Evolutionary conservation across 2,888 invertebrate species (phyloP).

Genomic region (Macroteleia sp.): DNA sequence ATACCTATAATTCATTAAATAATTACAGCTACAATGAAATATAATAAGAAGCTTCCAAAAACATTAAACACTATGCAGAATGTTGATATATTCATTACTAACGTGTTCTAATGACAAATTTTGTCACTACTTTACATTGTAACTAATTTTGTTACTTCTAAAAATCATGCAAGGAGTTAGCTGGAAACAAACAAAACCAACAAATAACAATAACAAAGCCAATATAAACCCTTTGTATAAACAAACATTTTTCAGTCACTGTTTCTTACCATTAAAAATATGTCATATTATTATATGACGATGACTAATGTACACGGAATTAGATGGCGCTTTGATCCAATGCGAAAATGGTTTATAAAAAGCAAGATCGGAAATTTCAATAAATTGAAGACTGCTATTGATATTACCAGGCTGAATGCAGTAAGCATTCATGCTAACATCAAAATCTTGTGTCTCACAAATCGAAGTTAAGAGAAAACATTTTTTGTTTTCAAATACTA

Average conservation of each 20-base stretch:
- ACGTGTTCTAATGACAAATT: too few relatives aligned
- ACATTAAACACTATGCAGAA: too few relatives aligned
- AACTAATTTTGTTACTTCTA: too few relatives aligned
- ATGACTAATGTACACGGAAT: constrained; percentile 54
- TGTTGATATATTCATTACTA: too few relatives aligned
- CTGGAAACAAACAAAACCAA: too few relatives aligned
- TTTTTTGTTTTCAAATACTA: constrained; percentile 24
- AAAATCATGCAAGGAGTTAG: too few relatives aligned
- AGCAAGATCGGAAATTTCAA: constrained; percentile 29
- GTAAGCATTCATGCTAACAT: constrained; percentile 49
- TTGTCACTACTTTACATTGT: too few relatives aligned
- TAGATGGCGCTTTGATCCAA: constrained; percentile 43
- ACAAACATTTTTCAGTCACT: constrained; percentile 7
- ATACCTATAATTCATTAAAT: background rate
- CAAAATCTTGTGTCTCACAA: constrained; percentile 45
- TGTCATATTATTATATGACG: constrained; percentile 61
- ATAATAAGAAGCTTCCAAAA: background rate
- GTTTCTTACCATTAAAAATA: background rate
- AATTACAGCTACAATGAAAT: background rate
- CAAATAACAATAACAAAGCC: background rate
- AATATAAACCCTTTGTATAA: background rate
- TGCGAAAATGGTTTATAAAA: constrained; percentile 57
- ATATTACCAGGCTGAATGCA: too few relatives aligned
- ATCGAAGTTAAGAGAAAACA: constrained; percentile 32
- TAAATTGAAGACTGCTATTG: too few relatives aligned